Base-by-base conservation (phyloP, 2,888 invertebrate genomes). In the Patella caerulea region DNA sequence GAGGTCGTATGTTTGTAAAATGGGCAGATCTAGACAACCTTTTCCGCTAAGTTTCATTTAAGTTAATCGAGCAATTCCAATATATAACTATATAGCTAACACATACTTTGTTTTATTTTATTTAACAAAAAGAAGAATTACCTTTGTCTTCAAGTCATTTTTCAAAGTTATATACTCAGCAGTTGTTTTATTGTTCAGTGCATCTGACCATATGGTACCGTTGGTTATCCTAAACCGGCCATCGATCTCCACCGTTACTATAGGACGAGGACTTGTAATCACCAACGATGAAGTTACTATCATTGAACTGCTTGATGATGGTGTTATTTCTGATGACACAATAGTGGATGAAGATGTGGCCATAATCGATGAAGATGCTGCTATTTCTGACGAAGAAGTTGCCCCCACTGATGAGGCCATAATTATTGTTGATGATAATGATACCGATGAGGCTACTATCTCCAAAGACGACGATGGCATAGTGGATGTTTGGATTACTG, bases 171-270 rank as follows among this genome's bases (percentile, higher is more conserved):
- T 65, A 71, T 78, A 74, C 1, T 71, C 74, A 19, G 17, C 34
- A 45, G 74, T 71, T 17, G 78, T 72, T 11, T 29, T 71, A 59
- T 78, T 74, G 3, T 45, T 53, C 4, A 78, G 52, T 45, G 74
- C 56, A 19, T 74, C 52, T 9, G 78, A 59, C 52, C 70, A 78
- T 53, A 29, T 71, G 34, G 19, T 55, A 56, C 78, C 78, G 9
- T 70, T 45, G 17, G 34, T 59, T 24, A 78, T 78, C 12, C 52
- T 73, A 34, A 78, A 78, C 17, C 15, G 53, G 7, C 78, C 78
- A 9, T 15, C 24, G 4, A 78, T 34, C 24, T 55, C 17, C 53
- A 74, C 45, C 9, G 17, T 56, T 11, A 59, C n/a, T 17, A 72
- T 29, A 53, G 71, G 29, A 24, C 54, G 55, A 17, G 75, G 55